Evolutionary conservation across 1,140 invertebrate species (phyloP).

Genomic region (Formica selysi): DNA sequence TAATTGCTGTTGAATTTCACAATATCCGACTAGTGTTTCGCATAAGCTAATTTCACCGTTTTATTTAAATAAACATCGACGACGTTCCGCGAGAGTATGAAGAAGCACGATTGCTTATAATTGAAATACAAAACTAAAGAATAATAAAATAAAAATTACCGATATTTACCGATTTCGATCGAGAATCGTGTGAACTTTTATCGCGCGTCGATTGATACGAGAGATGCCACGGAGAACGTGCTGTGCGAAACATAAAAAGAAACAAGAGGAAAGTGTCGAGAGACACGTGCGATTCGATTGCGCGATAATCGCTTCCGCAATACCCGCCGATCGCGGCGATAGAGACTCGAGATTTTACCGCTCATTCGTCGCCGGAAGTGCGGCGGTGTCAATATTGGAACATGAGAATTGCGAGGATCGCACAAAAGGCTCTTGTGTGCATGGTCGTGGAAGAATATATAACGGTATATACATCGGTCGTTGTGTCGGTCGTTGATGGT

Average conservation of each 20-base stretch:
- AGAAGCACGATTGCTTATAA: not conserved
- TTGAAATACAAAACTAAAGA: not conserved
- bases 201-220: conserved; percentile 12
- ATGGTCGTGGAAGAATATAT: conserved; percentile 16
- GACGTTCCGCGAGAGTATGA: not conserved
- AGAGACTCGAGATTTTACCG: conserved; percentile 26
- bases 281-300: conserved; percentile 39
- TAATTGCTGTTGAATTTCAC: conserved; percentile 43
- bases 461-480: not conserved
- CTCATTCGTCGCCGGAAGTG: conserved; percentile 30
- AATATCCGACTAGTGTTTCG: conserved; percentile 29
- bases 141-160: conserved; percentile 12
- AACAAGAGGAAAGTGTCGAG: not conserved
- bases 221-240: not conserved
- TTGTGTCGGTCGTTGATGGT: not conserved
- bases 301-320: conserved; percentile 46
- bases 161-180: not conserved
- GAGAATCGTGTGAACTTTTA: not conserved
- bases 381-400: conserved; percentile 54
- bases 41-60: conserved; percentile 20
- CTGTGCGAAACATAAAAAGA: not conserved
- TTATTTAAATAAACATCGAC: not conserved
- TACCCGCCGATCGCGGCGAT: conserved; percentile 11
- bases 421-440: conserved; percentile 40
- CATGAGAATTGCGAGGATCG: conserved; percentile 44